Evolutionary conservation across 2,888 invertebrate species (phyloP).

Genomic region (Dioctria rufipes): DNA sequence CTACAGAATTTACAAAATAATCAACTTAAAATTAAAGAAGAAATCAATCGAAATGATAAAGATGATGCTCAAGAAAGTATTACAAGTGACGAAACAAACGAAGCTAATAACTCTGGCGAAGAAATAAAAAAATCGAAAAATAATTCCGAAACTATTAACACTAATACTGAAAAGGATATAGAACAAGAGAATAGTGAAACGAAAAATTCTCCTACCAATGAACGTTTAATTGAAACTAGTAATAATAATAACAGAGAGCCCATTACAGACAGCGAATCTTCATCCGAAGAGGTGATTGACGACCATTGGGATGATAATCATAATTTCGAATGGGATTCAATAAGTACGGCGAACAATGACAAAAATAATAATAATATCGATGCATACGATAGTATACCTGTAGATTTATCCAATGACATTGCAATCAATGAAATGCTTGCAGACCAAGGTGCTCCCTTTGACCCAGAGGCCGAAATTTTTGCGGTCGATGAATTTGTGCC

Average conservation of each 20-base stretch:
- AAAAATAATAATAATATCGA: conserved; percentile 63
- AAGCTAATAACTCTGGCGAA: background rate
- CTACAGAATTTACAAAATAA: background rate
- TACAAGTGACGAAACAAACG: background rate
- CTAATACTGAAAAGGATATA: background rate
- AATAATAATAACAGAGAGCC: background rate
- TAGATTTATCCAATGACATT: conserved; percentile 71
- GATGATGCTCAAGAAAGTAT: background rate
- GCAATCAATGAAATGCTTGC: conserved; percentile 69
- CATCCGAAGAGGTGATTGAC: background rate
- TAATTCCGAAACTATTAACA: background rate
- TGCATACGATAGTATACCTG: conserved; percentile 65
- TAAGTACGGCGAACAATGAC: conserved; percentile 23
- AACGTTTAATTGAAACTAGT: background rate
- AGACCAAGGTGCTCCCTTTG: conserved; percentile 65
- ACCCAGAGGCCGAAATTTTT: conserved; percentile 70
- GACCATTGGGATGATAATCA: background rate
- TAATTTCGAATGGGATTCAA: conserved; percentile 34
- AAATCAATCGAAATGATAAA: background rate
- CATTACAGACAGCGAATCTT: conserved; percentile 15
- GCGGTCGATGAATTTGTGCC: conserved; percentile 59
- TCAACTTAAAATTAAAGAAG: background rate
- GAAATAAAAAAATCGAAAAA: background rate
- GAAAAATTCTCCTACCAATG: background rate
- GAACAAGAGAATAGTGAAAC: background rate